Base-by-base conservation (phyloP, 2,797 vertebrate genomes). In the Helostoma temminkii region DNA sequence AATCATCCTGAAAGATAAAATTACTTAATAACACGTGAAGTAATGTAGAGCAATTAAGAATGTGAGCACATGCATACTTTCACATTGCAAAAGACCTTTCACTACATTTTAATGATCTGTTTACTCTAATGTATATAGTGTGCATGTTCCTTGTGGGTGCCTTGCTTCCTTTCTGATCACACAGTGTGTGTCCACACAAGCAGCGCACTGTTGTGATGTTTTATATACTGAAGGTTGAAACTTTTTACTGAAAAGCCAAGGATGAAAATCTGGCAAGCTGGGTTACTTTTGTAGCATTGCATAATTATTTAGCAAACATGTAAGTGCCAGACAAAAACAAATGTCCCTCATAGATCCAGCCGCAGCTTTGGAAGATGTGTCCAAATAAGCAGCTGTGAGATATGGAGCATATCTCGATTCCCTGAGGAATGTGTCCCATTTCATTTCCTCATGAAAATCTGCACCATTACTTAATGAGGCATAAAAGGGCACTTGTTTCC, bases 391-490 rank as follows among this genome's bases (percentile, higher is more conserved):
- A 54, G 75, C 68, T 66, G 46, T 22, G 42, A 80, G 75, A 85
- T 81, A 66, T 52, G 50, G 59, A 76, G 66, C 76, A 72, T 66
- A 76, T 86, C 78, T 75, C 61, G 75, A 54, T 65, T 74, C 1
- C 11, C 64, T 42, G 56, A 78, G 63, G 72, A 83, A 58, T 36
- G 36, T 60, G 69, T 67, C 68, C 67, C 8, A 5, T 80, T 42
- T 78, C 78, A 88, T 84, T 89, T 72, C 70, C 73, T 78, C 50
- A 61, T 71, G 67, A 84, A 85, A 70, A 68, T 78, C 71, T 49
- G 74, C 66, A 80, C 46, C 57, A 47, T 43, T 69, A 80, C 66
- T 64, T 87, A 89, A 91, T 84, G 87, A 87, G 79, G 80, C 82
- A 78, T 87, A 69, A 84, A 89, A 77, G 77, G 77, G 24, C 46